Conservation (phyloP, 1,140 invertebrate genomes). For the Mactra quadrangularis region DNA sequence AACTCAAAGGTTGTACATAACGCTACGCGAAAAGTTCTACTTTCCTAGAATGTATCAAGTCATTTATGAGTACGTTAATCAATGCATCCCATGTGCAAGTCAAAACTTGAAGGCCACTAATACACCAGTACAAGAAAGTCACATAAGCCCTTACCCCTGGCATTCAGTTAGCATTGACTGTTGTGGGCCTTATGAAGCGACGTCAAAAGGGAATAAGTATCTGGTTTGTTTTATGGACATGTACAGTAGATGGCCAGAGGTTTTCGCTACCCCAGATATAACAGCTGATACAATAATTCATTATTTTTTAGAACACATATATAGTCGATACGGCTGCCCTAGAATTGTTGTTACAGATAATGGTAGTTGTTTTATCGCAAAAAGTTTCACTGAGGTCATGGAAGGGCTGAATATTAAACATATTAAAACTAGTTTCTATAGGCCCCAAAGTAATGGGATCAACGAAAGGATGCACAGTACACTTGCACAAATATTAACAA, state of each 20-base stretch:
- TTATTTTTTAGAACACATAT: slow-evolving; percentile 63
- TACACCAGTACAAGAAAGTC: slow-evolving; percentile 58
- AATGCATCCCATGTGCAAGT: no score
- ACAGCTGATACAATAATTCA: slow-evolving; percentile 44
- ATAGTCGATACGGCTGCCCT: slow-evolving; percentile 49
- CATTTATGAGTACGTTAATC: no score
- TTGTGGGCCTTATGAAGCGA: slow-evolving; percentile 54
- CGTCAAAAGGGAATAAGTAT: slow-evolving; percentile 43
- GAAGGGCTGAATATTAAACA: no score
- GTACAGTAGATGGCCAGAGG: slow-evolving; percentile 63
- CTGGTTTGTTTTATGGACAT: slow-evolving; percentile 44
- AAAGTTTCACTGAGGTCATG: no score
- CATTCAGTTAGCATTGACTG: slow-evolving; percentile 62
- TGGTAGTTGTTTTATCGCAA: no score
- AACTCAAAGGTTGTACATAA: slow-evolving; percentile 47
- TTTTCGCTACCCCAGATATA: slow-evolving; percentile 58
- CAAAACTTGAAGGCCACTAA: no score
- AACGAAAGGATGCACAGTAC: no score
- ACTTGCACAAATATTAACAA: no score
- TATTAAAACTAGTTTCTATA: no score
- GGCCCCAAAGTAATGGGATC: no score
- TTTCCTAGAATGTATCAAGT: slow-evolving; percentile 61
- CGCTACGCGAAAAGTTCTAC: slow-evolving; percentile 41
- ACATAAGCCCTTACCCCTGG: slow-evolving; percentile 50
- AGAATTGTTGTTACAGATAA: no score